Evolutionary conservation across 2,888 invertebrate genomes (phyloP), one percentile per base, ranked within the genome.

Genomic region (Exephanes ischioxanthus): DNA sequence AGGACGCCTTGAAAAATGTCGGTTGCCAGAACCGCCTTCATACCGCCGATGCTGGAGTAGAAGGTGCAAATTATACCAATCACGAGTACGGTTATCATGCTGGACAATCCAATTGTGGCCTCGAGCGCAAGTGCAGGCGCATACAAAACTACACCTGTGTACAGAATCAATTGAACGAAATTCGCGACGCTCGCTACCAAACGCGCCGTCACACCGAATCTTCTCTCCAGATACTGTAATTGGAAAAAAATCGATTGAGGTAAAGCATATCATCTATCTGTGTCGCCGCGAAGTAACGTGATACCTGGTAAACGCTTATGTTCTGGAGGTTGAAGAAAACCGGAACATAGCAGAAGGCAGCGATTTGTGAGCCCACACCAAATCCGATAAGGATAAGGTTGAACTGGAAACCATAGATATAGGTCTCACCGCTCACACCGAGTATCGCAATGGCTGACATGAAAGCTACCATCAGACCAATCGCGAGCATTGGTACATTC

Each of bases 391-490:
- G 97, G 68, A 97, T 97, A 26, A 97, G 94, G 16, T 97, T 95
- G 94, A 98, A 98, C 92, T 97, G 96, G 87, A 97, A 96, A 75
- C 98, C 98, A 91, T 95, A 97, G 89, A 96, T 96, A 94, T 98
- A 98, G 92, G 96, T 97, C 94, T 99, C 98, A 73, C 97, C 96
- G 48, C 98, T 97, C 2, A 98, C 97, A 19, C 98, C 98, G n/a
- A 99, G 95, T 58, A 98, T 93, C 0, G 98, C 97, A 77, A 98
- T 96, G 48, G 98, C 98, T 0, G 98, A 98, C 97, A 98, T 97
- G 93, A 98, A 98, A 58, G 98, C 98, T n/a, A 98, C 98, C 97
- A 98, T 98, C 82, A 98, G 94, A 2, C 98, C 98, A 87, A 98
- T 97, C 4, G 98, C 97, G 0, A 98, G 97, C 0, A 98, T 98